Conservation (phyloP, 2,888 invertebrate genomes). For the Melangyna quadrimaculata region DNA sequence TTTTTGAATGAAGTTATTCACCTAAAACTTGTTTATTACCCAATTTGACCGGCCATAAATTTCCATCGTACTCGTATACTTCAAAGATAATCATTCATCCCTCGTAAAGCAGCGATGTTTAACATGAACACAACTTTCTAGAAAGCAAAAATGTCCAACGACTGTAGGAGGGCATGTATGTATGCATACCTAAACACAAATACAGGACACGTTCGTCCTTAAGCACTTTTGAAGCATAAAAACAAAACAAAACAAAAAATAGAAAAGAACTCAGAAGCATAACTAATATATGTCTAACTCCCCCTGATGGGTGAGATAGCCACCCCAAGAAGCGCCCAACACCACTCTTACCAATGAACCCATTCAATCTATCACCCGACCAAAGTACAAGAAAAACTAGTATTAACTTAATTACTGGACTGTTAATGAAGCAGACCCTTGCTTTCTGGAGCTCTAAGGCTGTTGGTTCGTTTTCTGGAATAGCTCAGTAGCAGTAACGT, state of each 20-base stretch:
- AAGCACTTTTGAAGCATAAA: slow-evolving; percentile 12
- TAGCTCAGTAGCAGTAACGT: neutral
- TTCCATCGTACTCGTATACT: slow-evolving; percentile 27
- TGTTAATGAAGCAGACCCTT: slow-evolving; percentile 67
- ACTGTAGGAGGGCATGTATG: neutral
- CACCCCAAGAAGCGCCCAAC: neutral
- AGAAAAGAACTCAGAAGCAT: slow-evolving; percentile 4
- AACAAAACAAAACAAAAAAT: neutral
- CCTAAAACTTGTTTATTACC: slow-evolving; percentile 54
- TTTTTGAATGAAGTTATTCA: slow-evolving; percentile 45
- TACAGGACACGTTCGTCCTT: slow-evolving; percentile 8
- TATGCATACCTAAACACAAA: neutral
- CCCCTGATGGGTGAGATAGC: neutral
- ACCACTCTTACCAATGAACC: slow-evolving; percentile 30
- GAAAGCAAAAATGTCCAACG: slow-evolving; percentile 35
- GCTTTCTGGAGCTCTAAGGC: neutral
- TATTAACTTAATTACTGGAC: slow-evolving; percentile 71
- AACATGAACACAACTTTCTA: slow-evolving; percentile 19
- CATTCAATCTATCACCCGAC: slow-evolving; percentile 57
- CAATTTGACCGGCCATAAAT: slow-evolving; percentile 67
- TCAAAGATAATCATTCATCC: slow-evolving; percentile 67
- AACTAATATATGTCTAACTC: slow-evolving; percentile 19
- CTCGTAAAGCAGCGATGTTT: slow-evolving; percentile 37
- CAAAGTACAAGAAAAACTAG: slow-evolving; percentile 62
- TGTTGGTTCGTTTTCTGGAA: slow-evolving; percentile 1